Base-by-base conservation (phyloP, 2,797 vertebrate species). In the Falco rusticolus region DNA sequence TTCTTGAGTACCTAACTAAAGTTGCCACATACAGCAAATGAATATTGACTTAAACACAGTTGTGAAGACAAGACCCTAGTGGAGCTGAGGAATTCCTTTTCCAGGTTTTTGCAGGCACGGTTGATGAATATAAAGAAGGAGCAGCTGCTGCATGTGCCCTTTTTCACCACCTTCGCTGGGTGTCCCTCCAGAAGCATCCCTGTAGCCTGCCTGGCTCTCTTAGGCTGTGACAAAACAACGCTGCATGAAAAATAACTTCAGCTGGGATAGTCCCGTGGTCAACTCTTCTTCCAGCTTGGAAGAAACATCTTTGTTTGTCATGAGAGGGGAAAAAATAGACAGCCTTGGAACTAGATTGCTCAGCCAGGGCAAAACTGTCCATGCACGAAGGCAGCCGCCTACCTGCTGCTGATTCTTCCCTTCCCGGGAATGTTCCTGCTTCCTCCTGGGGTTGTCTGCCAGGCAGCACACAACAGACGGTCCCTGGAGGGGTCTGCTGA, bases 11-110 rank as follows among this genome's bases (percentile, higher is more conserved):
- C 39, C 72, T 50, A 25, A 19, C 51, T 80, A 13, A 80, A 88
- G 87, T 41, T 86, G 78, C 61, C 4, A 24, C 53, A 29, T 2
- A 34, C 22, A 57, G 65, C 1, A 47, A 91, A 75, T 88, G 91
- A 91, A 57, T 95, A 94, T 91, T 71, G 93, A 95, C 91, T 88
- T 60, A 53, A 78, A 21, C 11, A 0, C 79, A 33, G 79, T 50
- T 25, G 69, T 65, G 65, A 53, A 92, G 82, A 48, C 8, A 25
- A 87, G 82, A 53, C 12, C 53, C 51, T 3, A 16, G 48, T 1
- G 31, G 47, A 81, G 76, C 53, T 1, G 25, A 83, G 94, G 72
- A 87, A 78, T 95, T 77, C 41, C 41, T 94, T 60, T 54, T 17
- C 87, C 82, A 64, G 76, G 48, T 80, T 63, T 37, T 80, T 56